Percentiles rank a stretch among this genome's conserved stretches.
These are phyloP conservation scores for Synaphobranchus kaupii DNA, from an alignment of 2,797 vertebrate species.

Conservation along the genomic window DNA sequence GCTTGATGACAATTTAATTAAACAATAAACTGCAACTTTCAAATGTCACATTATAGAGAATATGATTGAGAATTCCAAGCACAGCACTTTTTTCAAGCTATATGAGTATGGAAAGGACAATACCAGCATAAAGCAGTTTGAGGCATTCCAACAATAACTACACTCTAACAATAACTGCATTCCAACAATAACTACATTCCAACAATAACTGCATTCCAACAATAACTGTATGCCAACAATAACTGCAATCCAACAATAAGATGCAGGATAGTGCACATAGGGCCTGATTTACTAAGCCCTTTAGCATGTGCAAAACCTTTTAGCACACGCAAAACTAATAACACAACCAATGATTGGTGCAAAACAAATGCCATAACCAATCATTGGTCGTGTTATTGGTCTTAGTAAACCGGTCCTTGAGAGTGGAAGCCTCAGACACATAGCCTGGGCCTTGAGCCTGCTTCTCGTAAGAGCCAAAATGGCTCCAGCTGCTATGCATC, in stretches of 20 bases:
- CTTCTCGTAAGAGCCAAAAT: not conserved
- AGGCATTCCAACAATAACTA: not conserved
- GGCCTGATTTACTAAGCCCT: no score
- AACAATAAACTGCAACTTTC: not conserved
- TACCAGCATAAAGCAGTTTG: not conserved
- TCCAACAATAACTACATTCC: not conserved
- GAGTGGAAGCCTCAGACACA: not conserved
- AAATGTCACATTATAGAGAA: not conserved
- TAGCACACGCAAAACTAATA: no score
- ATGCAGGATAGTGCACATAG: not conserved
- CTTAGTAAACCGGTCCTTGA: no score
- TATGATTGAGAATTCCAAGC: not conserved
- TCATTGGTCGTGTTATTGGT: no score
- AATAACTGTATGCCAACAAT: not conserved
- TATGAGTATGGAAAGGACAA: not conserved
- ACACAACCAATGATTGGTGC: no score
- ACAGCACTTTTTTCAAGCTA: not conserved
- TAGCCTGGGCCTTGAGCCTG: not conserved
- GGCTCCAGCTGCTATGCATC: not conserved
- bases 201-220: not conserved
- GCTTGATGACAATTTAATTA: not conserved
- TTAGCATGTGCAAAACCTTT: no score
- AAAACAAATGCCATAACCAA: no score
- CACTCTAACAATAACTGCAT: no score
- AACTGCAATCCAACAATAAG: not conserved